phyloP scores from a whole-genome alignment of 2,888 invertebrate species.

The Microchrysa polita region DNA sequence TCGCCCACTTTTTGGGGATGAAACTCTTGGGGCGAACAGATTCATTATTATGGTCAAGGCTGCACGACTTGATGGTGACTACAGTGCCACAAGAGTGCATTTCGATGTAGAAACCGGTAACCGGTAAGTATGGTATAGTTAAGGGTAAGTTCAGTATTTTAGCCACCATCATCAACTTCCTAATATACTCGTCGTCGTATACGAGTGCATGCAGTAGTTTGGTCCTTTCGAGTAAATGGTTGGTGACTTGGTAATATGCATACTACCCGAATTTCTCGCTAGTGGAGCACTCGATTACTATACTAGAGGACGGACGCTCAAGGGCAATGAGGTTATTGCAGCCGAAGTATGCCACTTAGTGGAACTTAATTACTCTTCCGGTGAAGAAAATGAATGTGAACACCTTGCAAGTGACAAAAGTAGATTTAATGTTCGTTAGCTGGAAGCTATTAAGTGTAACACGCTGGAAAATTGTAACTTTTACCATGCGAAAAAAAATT shows the following conservation, averaged over 20 bases:
- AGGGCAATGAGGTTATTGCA: conserved; percentile 7
- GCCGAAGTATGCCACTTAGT: conserved; percentile 22
- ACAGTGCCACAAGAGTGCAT: background rate
- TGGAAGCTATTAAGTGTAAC: background rate
- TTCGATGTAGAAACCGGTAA: background rate
- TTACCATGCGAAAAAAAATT: too few relatives aligned
- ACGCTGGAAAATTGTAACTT: conserved; percentile 13
- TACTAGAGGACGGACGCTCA: background rate
- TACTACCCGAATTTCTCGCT: background rate
- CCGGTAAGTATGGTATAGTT: too few relatives aligned
- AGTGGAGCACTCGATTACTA: background rate
- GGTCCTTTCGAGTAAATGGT: background rate
- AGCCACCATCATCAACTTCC: too few relatives aligned
- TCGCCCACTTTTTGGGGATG: too few relatives aligned
- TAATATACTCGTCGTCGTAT: too few relatives aligned
- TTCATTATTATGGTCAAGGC: conserved; percentile 9
- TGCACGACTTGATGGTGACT: background rate
- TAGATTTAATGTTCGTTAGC: conserved; percentile 30
- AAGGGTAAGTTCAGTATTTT: too few relatives aligned
- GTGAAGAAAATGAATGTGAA: conserved; percentile 32
- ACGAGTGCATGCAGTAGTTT: background rate
- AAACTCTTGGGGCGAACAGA: conserved; percentile 1
- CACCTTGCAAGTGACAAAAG: conserved; percentile 35
- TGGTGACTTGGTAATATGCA: background rate
- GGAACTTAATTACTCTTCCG: conserved; percentile 33